Base-by-base conservation (phyloP, 2,888 invertebrate species). In the Plagodis dolabraria region DNA sequence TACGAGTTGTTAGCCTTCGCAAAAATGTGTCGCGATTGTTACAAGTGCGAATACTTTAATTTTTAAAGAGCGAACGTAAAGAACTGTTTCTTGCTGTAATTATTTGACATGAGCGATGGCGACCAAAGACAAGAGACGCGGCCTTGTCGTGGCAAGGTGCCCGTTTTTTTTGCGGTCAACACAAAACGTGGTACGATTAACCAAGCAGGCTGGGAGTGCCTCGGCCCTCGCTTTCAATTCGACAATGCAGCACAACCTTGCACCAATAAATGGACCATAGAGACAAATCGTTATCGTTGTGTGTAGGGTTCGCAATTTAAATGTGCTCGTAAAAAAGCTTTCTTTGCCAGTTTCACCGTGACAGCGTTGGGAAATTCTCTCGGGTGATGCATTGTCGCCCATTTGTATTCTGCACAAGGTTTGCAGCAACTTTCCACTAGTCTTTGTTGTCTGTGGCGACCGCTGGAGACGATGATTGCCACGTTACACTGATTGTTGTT, bases 381-480 rank as follows among this genome's bases (percentile, higher is more conserved):
- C 72, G 72, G 70, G 72, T 82, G 83, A 83, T 83, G 85, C 83
- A 89, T 89, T 88, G 89, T 86, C 76, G 81, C 77, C 79, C 65
- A 87, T 92, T 91, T 85, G 89, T 92, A 92, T 92, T 87, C 92
- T 83, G 71, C 79, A 75, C 74, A 79, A 66, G 65, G 71, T 61
- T 70, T 69, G 73, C 72, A 70, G 68, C 76, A 79, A 89, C 92
- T 92, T 92, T 92, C 92, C 86, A 91, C 79, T 70, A 79, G 82
- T 81, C 86, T 90, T 89, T 88, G 86, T 87, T 78, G 80, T 75
- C 68, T 72, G 57, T 67, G 70, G 68, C 70, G 67, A 69, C 61
- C 67, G 68, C 73, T 71, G 86, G 84, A 85, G 83, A 76, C 76
- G 70, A 63, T 69, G 72, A 71, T 66, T 70, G 61, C 68, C 54